Conservation (phyloP, 1,140 invertebrate genomes). For the Hyles vespertilio region DNA sequence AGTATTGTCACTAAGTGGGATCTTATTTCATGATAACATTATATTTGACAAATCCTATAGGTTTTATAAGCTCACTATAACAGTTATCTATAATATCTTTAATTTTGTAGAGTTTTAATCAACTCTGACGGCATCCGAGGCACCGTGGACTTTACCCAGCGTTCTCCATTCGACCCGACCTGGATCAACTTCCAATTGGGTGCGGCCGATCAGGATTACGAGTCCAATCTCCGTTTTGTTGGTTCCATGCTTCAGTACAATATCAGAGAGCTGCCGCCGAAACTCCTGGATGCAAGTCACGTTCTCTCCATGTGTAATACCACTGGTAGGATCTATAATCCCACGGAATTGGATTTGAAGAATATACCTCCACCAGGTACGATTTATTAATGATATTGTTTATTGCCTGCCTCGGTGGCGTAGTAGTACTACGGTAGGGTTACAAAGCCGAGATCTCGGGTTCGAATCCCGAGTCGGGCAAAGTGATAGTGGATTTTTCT, state of each 20-base stretch:
- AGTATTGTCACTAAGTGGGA: too few species aligned
- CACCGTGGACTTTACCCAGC: slow-evolving; percentile 86
- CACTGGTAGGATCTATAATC: slow-evolving; percentile 84
- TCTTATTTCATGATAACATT: too few species aligned
- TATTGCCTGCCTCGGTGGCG: too few species aligned
- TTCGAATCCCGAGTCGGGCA: too few species aligned
- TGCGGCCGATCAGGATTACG: slow-evolving; percentile 78
- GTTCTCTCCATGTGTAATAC: slow-evolving; percentile 77
- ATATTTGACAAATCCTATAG: too few species aligned
- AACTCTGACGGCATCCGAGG: slow-evolving; percentile 89
- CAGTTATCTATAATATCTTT: too few species aligned
- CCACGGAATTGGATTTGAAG: slow-evolving; percentile 76
- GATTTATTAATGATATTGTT: slow-evolving; percentile 6
- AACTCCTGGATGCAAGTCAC: slow-evolving; percentile 71
- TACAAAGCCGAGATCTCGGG: too few species aligned
- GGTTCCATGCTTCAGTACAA: slow-evolving; percentile 77
- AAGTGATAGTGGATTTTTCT: too few species aligned
- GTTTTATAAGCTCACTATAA: too few species aligned
- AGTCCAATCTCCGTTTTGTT: slow-evolving; percentile 79
- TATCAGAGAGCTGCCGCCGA: slow-evolving; percentile 83
- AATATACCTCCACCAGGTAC: slow-evolving; percentile 80
- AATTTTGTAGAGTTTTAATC: slow-evolving; percentile 79
- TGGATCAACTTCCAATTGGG: slow-evolving; percentile 85
- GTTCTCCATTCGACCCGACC: slow-evolving; percentile 90
- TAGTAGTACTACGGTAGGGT: too few species aligned